These are phyloP conservation scores for Osmerus mordax DNA, from an alignment of 2,113 vertebrate species.

Conservation along the genomic window DNA sequence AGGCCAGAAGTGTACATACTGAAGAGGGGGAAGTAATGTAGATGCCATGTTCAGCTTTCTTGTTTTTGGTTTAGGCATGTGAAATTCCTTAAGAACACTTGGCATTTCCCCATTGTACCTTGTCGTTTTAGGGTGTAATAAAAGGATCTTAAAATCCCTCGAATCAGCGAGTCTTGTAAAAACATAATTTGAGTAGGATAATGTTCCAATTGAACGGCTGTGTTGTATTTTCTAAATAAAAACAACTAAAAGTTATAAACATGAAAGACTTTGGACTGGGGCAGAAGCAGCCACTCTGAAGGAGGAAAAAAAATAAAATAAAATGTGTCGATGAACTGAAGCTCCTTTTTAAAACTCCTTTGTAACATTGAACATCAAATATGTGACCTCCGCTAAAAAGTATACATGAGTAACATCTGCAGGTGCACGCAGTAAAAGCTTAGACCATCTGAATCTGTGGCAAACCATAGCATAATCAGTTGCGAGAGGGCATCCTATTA, in stretches of 20 bases:
- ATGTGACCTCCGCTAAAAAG: not conserved
- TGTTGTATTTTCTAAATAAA: not conserved
- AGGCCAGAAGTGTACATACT: not conserved
- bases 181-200: not conserved
- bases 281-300: not conserved
- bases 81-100: not conserved
- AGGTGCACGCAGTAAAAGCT: not conserved
- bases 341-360: not conserved
- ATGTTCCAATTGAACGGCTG: not conserved
- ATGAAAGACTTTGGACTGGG: not conserved
- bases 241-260: too few species aligned
- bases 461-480: not conserved
- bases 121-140: not conserved
- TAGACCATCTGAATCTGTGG: not conserved
- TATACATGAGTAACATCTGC: not conserved
- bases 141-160: not conserved
- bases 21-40: not conserved
- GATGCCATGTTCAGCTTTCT: not conserved
- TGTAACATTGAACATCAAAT: not conserved
- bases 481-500: not conserved
- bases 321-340: not conserved
- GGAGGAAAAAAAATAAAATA: not conserved
- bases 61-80: conserved; percentile 2
- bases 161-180: not conserved
- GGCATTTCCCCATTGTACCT: not conserved